Percentiles rank a stretch among this genome's conserved stretches.
phyloP scores from a whole-genome alignment of 2,888 invertebrate species.

The Drosophila testacea region DNA sequence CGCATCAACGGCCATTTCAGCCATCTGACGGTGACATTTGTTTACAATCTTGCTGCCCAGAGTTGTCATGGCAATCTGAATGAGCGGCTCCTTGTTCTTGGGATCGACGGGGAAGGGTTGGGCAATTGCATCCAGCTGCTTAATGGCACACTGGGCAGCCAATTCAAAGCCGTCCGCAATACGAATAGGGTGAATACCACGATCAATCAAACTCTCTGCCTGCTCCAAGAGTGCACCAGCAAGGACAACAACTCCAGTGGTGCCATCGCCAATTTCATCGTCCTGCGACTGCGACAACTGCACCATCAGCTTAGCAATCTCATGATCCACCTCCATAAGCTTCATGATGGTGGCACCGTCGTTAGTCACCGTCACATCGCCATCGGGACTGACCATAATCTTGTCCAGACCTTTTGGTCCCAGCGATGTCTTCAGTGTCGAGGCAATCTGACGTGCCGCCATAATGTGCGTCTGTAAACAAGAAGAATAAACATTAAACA shows the following conservation, averaged over 20 bases:
- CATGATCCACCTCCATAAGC: slow-evolving; percentile 99
- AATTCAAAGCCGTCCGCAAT: slow-evolving; percentile 99
- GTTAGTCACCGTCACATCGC: slow-evolving; percentile 98
- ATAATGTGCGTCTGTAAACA: slow-evolving; percentile 96
- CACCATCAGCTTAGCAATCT: slow-evolving; percentile 99
- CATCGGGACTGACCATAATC: slow-evolving; percentile 98
- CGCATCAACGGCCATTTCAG: slow-evolving; percentile 99
- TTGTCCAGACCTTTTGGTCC: slow-evolving; percentile 99
- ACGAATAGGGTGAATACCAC: slow-evolving; percentile 99
- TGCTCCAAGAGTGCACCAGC: slow-evolving; percentile 96
- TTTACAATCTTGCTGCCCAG: slow-evolving; percentile 99
- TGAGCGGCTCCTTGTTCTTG: slow-evolving; percentile 93
- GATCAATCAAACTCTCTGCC: slow-evolving; percentile 95
- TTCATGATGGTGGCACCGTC: slow-evolving; percentile 99
- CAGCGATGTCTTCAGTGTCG: slow-evolving; percentile 95
- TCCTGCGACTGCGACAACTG: slow-evolving; percentile 99
- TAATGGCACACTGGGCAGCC: slow-evolving; percentile 95
- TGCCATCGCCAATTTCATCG: slow-evolving; percentile 99
- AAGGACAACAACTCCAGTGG: slow-evolving; percentile 97
- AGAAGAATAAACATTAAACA: not conserved
- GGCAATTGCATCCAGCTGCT: slow-evolving; percentile 94
- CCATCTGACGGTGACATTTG: slow-evolving; percentile 98
- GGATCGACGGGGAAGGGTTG: slow-evolving; percentile 95
- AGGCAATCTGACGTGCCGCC: slow-evolving; percentile 97
- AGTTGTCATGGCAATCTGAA: slow-evolving; percentile 98